Evolutionary conservation across 2,888 invertebrate species (phyloP).

Genomic region (Polymixis lichenea): DNA sequence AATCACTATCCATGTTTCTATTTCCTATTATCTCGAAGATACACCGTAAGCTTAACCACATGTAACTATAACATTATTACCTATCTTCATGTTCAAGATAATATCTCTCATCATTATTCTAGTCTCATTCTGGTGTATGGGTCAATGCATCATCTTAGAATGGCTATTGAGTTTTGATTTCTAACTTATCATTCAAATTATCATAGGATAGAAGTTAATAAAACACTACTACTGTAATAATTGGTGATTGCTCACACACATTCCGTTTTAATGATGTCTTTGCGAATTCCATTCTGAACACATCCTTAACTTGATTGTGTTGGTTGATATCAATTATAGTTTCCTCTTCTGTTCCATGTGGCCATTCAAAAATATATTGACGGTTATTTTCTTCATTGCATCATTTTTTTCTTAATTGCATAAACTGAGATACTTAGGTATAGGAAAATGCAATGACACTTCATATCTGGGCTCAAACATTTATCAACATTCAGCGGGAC

Average conservation of each 20-base stretch:
- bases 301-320: conserved; percentile 31
- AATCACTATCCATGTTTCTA: conserved; percentile 48
- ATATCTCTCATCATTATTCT: conserved; percentile 53
- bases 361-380: conserved; percentile 8
- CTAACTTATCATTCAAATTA: conserved; percentile 19
- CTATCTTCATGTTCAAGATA: conserved; percentile 47
- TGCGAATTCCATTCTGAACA: conserved; percentile 25
- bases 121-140: conserved; percentile 35
- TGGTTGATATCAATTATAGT: conserved; percentile 34
- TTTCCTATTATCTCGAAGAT: conserved; percentile 50
- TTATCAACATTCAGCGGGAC: conserved; percentile 47
- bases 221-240: conserved; percentile 18
- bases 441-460: conserved; percentile 26
- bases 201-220: conserved; percentile 6
- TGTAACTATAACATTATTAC: conserved; percentile 56
- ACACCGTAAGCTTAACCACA: conserved; percentile 58
- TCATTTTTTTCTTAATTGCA: not conserved
- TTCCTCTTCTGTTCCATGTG: conserved; percentile 46
- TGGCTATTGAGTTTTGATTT: conserved; percentile 16
- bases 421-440: not conserved
- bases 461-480: conserved; percentile 32
- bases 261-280: conserved; percentile 44
- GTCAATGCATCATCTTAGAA: conserved; percentile 31
- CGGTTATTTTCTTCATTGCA: not conserved
- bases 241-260: conserved; percentile 29